These are phyloP conservation scores for Eueides isabella DNA, from an alignment of 1,140 invertebrate species.

Conservation along the genomic window DNA sequence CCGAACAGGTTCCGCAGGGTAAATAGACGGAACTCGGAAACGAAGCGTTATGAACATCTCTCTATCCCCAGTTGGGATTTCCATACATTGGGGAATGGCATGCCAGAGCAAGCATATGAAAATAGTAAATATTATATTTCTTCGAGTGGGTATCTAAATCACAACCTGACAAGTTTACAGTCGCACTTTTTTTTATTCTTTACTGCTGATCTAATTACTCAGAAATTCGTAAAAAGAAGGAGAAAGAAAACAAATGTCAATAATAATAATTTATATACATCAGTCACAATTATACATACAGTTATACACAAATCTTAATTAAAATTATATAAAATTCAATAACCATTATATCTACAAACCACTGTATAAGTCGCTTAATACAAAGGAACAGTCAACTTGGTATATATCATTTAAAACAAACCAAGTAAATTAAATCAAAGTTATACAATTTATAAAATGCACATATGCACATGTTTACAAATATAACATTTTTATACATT, in stretches of 20 bases:
- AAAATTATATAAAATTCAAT: neutral
- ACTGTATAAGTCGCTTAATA: neutral
- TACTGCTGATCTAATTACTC: neutral
- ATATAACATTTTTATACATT: no score
- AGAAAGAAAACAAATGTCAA: neutral
- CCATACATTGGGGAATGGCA: no score
- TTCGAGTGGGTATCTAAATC: no score
- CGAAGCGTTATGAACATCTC: no score
- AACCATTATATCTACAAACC: neutral
- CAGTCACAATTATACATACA: slow-evolving; percentile 3
- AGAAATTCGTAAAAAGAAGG: neutral
- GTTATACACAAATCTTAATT: neutral
- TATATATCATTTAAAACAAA: neutral
- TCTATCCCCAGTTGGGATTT: no score
- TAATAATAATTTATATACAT: neutral
- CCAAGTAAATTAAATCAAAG: neutral
- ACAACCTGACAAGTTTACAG: no score
- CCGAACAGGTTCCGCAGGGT: no score
- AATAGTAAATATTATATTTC: no score
- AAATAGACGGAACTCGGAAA: no score
- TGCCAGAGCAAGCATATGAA: no score
- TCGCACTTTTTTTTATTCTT: no score
- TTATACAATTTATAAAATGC: neutral
- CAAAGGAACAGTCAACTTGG: neutral
- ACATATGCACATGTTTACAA: no score